Conservation (phyloP, 2,888 invertebrate genomes). For the Bembecia ichneumoniformis region DNA sequence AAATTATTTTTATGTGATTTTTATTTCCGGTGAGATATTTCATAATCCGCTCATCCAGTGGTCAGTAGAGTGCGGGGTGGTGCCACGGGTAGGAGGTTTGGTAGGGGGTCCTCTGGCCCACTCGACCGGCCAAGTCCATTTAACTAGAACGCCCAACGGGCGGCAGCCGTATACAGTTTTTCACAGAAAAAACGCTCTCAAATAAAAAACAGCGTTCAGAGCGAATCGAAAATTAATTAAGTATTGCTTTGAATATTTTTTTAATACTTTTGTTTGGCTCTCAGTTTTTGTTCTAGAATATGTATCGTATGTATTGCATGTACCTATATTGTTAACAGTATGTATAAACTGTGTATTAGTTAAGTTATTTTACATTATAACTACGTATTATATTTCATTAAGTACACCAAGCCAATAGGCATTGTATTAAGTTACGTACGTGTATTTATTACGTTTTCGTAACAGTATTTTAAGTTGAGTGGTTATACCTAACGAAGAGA, state of each 20-base stretch:
- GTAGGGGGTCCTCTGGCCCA: constrained; percentile 10
- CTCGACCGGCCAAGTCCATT: constrained; percentile 43
- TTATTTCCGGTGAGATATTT: constrained; percentile 54
- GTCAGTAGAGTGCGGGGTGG: constrained; percentile 33
- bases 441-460: no score
- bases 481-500: no score
- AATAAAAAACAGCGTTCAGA: constrained; percentile 51
- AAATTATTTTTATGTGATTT: constrained; percentile 23
- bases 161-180: constrained; percentile 37
- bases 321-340: no score
- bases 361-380: no score
- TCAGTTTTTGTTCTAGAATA: no score
- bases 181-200: constrained; percentile 45
- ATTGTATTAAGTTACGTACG: no score
- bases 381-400: no score
- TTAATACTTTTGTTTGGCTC: background rate
- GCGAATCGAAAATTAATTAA: constrained; percentile 65
- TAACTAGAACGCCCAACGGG: constrained; percentile 23
- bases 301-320: no score
- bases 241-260: constrained; percentile 31
- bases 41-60: constrained; percentile 58
- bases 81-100: background rate
- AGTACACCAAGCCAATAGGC: no score
- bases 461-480: no score
- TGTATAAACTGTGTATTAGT: no score